phyloP scores from a whole-genome alignment of 2,113 vertebrate genomes.

The Columbina picui region DNA sequence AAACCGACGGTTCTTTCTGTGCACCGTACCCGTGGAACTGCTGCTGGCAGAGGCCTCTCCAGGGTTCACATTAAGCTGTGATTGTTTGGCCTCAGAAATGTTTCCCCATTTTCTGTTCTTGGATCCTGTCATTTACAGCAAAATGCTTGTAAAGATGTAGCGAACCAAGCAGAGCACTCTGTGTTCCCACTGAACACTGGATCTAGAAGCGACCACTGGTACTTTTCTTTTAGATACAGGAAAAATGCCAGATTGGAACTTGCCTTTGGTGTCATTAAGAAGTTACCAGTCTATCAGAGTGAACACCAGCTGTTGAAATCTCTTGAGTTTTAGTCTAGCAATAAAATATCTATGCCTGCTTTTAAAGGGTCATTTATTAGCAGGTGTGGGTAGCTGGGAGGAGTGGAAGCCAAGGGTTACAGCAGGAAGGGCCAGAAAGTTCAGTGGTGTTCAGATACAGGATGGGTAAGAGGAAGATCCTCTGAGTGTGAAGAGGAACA shows the following conservation, averaged over 20 bases:
- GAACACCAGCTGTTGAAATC: background rate
- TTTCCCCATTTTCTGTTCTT: background rate
- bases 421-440: background rate
- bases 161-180: background rate
- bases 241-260: background rate
- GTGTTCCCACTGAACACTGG: background rate
- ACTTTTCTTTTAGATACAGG: background rate
- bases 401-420: background rate
- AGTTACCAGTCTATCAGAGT: no score
- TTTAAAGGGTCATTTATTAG: background rate
- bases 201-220: background rate
- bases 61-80: background rate
- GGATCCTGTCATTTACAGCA: background rate
- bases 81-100: background rate
- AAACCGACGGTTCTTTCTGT: background rate
- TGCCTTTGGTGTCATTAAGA: background rate
- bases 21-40: background rate
- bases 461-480: background rate
- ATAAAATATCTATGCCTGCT: background rate
- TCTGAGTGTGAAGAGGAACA: background rate
- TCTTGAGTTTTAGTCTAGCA: background rate
- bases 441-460: background rate
- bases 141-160: background rate
- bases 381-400: background rate
- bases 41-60: background rate